Percentiles rank a stretch among this genome's conserved stretches.
Evolutionary conservation across 1,140 invertebrate species (phyloP).

Genomic region (Homalodisca vitripennis): DNA sequence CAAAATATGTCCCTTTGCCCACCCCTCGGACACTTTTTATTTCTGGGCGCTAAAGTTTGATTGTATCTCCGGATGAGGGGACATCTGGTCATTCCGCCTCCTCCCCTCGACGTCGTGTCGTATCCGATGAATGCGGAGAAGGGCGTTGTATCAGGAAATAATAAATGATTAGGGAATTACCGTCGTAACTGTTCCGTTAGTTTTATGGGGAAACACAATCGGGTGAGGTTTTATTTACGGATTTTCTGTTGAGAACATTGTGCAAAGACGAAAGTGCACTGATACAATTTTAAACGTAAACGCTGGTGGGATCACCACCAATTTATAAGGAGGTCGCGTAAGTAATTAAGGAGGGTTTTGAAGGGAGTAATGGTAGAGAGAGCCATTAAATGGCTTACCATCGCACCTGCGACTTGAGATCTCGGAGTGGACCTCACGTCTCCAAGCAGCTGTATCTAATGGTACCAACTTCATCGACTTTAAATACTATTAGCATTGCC

Average conservation of each 20-base stretch:
- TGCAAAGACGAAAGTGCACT: no score
- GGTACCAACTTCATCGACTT: conserved; percentile 10
- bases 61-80: background rate
- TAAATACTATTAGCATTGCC: conserved; percentile 21
- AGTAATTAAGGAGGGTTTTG: conserved; percentile 6
- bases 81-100: background rate
- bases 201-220: no score
- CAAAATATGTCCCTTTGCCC: conserved; percentile 13
- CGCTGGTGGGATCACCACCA: no score
- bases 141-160: background rate
- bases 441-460: conserved; percentile 1
- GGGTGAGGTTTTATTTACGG: no score
- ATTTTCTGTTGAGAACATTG: no score
- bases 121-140: background rate
- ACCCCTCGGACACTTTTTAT: conserved; percentile 10
- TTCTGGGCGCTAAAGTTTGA: conserved; percentile 24
- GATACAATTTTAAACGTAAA: no score
- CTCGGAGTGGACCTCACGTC: conserved; percentile 8
- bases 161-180: background rate
- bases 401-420: conserved; percentile 3
- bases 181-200: no score
- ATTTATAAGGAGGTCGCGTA: conserved; percentile 8
- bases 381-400: conserved; percentile 18
- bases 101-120: background rate
- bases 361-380: background rate